Conservation (phyloP, 1,140 invertebrate species). For the Dysdera silvatica region DNA sequence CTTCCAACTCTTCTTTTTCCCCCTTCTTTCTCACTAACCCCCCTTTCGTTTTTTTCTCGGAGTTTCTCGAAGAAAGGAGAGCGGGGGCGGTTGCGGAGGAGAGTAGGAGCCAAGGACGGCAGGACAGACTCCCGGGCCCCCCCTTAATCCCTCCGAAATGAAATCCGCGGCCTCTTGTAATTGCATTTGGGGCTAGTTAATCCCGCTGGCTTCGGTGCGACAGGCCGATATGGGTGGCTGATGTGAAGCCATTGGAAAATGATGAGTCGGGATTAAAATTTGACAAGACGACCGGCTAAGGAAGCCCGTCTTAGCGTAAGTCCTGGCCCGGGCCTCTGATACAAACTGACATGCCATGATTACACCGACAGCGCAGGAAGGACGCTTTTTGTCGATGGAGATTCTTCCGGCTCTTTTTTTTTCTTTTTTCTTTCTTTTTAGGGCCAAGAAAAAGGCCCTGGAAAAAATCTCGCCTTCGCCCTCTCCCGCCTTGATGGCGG, state of each 20-base stretch:
- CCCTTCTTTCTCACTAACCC: too few species aligned
- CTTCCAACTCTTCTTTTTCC: too few species aligned
- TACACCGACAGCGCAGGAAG: conserved; percentile 20
- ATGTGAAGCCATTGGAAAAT: conserved; percentile 32
- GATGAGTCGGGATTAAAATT: conserved; percentile 33
- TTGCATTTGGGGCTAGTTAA: conserved; percentile 33
- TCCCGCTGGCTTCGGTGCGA: conserved; percentile 28
- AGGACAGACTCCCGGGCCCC: background rate
- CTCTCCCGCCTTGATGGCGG: conserved; percentile 17
- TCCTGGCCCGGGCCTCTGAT: conserved; percentile 22
- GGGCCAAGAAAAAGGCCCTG: conserved; percentile 2
- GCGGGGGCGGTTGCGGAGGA: background rate
- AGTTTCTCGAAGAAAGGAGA: too few species aligned
- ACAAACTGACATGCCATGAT: conserved; percentile 30
- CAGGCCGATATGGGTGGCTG: conserved; percentile 30
- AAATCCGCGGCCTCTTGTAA: conserved; percentile 32
- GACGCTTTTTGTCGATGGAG: conserved; percentile 21
- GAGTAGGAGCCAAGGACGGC: background rate
- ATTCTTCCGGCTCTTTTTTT: too few species aligned
- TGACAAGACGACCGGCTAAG: conserved; percentile 31
- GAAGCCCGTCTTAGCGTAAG: conserved; percentile 28
- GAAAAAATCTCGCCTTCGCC: background rate
- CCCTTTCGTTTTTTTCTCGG: too few species aligned
- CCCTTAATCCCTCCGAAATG: conserved; percentile 31
- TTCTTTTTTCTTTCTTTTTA: too few species aligned